Percentiles rank a stretch among this genome's conserved stretches.
phyloP scores from a whole-genome alignment of 2,797 vertebrate species.

The Enteromius trimaculatus region DNA sequence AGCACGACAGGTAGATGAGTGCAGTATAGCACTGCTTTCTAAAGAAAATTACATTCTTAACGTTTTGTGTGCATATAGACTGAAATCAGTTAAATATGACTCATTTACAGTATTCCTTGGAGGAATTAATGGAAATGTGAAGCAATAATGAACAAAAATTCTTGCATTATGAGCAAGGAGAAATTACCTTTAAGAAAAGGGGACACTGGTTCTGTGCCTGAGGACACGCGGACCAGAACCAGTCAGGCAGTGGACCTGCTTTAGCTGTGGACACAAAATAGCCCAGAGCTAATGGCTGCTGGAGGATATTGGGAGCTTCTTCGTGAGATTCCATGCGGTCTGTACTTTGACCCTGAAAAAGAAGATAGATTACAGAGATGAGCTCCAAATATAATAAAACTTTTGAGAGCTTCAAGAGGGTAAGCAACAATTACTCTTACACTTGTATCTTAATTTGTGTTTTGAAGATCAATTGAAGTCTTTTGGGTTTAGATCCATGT shows the following conservation, averaged over 20 bases:
- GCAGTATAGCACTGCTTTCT: slow-evolving; percentile 17
- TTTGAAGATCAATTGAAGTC: background rate
- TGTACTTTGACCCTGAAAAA: slow-evolving; percentile 87
- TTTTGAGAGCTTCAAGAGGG: background rate
- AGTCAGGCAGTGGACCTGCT: slow-evolving; percentile 95
- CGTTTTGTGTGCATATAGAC: background rate
- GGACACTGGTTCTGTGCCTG: slow-evolving; percentile 99
- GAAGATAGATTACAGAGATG: background rate
- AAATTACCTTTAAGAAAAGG: slow-evolving; percentile 92
- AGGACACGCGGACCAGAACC: slow-evolving; percentile 98
- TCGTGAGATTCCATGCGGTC: slow-evolving; percentile 95
- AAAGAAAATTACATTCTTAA: background rate
- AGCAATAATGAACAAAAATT: background rate
- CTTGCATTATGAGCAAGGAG: background rate
- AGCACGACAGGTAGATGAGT: slow-evolving; percentile 30
- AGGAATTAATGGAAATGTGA: background rate
- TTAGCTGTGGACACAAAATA: slow-evolving; percentile 98
- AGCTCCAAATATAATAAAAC: background rate
- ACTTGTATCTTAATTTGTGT: background rate
- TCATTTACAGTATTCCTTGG: background rate
- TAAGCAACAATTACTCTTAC: background rate
- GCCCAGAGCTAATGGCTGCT: slow-evolving; percentile 94
- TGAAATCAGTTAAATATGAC: background rate
- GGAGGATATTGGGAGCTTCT: slow-evolving; percentile 95
- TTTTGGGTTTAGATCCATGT: background rate